Evolutionary conservation across 2,888 invertebrate species (phyloP).

Genomic region (Aethes cnicana): DNA sequence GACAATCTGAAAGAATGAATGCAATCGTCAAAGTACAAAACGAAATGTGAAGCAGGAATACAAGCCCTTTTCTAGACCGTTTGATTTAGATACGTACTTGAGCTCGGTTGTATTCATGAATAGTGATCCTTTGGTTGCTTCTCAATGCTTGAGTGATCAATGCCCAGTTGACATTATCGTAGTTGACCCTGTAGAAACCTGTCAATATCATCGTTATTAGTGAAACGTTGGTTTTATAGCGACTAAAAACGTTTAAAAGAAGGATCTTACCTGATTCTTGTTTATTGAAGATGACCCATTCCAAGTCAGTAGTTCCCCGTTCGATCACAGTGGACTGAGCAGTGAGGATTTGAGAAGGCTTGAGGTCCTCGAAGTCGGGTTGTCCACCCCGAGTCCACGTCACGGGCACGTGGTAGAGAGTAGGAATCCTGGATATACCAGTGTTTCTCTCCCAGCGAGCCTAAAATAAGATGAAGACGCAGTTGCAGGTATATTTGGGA

Average conservation of each 20-base stretch:
- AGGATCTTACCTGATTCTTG: constrained; percentile 77
- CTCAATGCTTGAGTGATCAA: constrained; percentile 76
- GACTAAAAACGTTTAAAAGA: too few relatives aligned
- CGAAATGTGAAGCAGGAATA: too few relatives aligned
- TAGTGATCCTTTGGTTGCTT: constrained; percentile 59
- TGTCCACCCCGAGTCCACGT: constrained; percentile 70
- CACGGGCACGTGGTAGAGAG: constrained; percentile 67
- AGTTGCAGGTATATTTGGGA: too few relatives aligned
- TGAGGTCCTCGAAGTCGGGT: constrained; percentile 61
- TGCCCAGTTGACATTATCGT: constrained; percentile 81
- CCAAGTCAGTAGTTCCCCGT: constrained; percentile 54
- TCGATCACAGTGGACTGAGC: constrained; percentile 43
- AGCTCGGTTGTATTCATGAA: constrained; percentile 85
- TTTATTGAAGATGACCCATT: constrained; percentile 85
- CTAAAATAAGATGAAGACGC: constrained; percentile 40
- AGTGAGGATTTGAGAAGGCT: constrained; percentile 60
- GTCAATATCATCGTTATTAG: too few relatives aligned
- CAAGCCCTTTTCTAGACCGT: too few relatives aligned
- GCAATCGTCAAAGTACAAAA: neutral
- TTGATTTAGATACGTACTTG: constrained; percentile 81
- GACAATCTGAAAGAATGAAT: constrained; percentile 46
- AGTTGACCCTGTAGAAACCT: constrained; percentile 85
- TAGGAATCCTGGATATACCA: constrained; percentile 45
- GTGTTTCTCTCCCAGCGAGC: constrained; percentile 61
- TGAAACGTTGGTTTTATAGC: too few relatives aligned